Conservation (phyloP, 2,113 vertebrate genomes). For the Tursiops truncatus region DNA sequence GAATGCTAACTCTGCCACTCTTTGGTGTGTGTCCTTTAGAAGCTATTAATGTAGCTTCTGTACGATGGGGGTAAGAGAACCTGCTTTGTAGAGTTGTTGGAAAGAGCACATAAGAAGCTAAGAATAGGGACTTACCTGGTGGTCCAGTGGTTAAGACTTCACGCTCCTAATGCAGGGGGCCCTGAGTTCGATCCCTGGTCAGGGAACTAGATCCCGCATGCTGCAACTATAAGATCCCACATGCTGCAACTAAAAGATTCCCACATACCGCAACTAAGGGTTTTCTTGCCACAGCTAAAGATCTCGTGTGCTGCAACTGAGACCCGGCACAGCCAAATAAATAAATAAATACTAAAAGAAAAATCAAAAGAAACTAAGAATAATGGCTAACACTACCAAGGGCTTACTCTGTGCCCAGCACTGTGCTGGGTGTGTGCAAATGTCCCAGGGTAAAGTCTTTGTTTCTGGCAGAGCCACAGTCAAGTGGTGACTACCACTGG, state of each 20-base stretch:
- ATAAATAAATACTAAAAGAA: no score
- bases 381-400: neutral
- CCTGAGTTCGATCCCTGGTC: no score
- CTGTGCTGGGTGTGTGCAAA: neutral
- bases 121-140: neutral
- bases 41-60: neutral
- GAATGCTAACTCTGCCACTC: neutral
- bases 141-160: no score
- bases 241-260: no score
- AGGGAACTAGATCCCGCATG: no score
- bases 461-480: neutral
- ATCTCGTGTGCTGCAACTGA: no score
- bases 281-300: no score
- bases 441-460: neutral
- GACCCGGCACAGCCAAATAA: no score
- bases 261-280: no score
- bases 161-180: no score
- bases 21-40: neutral
- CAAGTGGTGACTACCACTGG: fast-evolving
- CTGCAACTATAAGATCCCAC: no score
- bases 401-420: neutral
- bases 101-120: neutral
- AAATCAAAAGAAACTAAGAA: neutral
- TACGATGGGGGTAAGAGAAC: neutral
- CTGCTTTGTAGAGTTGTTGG: neutral